Conservation (phyloP, 1,140 invertebrate genomes). For the Aphelenchoides avenae region DNA sequence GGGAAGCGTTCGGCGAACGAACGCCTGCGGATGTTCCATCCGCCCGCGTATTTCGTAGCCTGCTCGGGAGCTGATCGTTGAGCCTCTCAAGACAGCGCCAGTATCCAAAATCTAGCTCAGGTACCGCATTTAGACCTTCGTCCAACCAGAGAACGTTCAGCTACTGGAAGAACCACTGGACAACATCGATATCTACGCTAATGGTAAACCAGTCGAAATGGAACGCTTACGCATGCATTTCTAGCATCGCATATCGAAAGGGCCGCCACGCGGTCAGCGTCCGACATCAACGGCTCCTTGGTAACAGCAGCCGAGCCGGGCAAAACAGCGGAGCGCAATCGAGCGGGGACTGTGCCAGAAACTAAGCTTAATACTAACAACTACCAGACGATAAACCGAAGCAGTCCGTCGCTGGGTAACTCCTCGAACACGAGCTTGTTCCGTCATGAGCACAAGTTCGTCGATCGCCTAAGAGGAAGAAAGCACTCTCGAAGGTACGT, state of each 20-base stretch:
- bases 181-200: too few species aligned
- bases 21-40: too few species aligned
- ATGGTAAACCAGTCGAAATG: too few species aligned
- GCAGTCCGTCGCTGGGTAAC: constrained; percentile 1
- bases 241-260: constrained; percentile 50
- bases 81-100: too few species aligned
- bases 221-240: too few species aligned
- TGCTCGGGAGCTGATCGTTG: too few species aligned
- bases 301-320: constrained; percentile 10
- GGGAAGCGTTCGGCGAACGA: too few species aligned
- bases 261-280: constrained; percentile 8
- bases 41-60: too few species aligned
- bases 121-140: too few species aligned
- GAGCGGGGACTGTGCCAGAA: constrained; percentile 19
- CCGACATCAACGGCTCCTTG: constrained; percentile 4
- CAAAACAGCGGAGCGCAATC: constrained; percentile 31
- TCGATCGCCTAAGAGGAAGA: neutral
- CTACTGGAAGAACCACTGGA: too few species aligned
- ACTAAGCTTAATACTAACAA: constrained; percentile 26
- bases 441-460: constrained; percentile 1
- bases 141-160: too few species aligned
- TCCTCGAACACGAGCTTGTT: neutral
- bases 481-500: constrained; percentile 6
- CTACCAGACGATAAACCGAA: constrained; percentile 1
- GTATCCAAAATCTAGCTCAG: too few species aligned